Conservation (phyloP, 1,140 invertebrate genomes). For the Drusus annulatus region DNA sequence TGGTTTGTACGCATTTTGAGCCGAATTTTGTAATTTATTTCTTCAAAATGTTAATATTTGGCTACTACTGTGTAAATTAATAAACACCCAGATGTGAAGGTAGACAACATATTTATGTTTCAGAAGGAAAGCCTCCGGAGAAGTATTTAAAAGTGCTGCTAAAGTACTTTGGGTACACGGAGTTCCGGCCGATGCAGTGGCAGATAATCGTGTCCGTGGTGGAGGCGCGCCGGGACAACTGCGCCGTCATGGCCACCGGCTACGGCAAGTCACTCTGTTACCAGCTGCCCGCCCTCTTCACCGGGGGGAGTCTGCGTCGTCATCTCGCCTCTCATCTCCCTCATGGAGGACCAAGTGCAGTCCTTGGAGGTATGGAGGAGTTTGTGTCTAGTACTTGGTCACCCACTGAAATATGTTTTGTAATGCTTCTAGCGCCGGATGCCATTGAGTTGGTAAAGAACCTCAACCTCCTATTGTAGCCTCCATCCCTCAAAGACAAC, state of each 20-base stretch:
- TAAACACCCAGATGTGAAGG: no score
- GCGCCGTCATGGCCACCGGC: slow-evolving; percentile 86
- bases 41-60: no score
- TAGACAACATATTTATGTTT: slow-evolving; percentile 24
- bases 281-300: slow-evolving; percentile 83
- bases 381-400: no score
- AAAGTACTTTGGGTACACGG: slow-evolving; percentile 74
- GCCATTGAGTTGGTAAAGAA: no score
- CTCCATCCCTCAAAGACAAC: no score
- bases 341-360: slow-evolving; percentile 85
- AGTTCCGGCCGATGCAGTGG: slow-evolving; percentile 79
- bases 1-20: no score
- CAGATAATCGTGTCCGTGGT: slow-evolving; percentile 76
- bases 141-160: slow-evolving; percentile 65
- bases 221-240: slow-evolving; percentile 72
- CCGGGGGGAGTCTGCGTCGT: slow-evolving; percentile 79
- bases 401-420: no score
- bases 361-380: slow-evolving; percentile 67
- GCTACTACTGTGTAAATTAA: no score
- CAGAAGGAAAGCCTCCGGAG: slow-evolving; percentile 17
- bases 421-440: no score
- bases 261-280: slow-evolving; percentile 92
- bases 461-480: no score
- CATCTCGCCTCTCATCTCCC: slow-evolving; percentile 86
- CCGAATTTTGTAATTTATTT: no score